These are phyloP conservation scores for Hemistola chrysoprasaria DNA, from an alignment of 2,888 invertebrate species.

Conservation along the genomic window DNA sequence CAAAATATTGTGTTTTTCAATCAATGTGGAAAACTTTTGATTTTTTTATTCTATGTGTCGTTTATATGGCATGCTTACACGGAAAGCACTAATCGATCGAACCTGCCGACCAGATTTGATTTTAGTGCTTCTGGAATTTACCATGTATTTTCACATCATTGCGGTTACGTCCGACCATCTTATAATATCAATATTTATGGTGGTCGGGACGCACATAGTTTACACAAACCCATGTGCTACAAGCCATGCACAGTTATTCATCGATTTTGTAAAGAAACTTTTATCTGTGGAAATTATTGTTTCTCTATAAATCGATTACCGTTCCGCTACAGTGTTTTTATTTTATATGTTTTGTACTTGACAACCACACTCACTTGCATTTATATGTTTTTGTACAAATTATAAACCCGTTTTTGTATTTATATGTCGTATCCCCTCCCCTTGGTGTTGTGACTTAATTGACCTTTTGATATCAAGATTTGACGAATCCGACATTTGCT, in stretches of 20 bases:
- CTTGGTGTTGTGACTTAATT: constrained; percentile 39
- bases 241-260: constrained; percentile 24
- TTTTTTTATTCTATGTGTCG: constrained; percentile 4
- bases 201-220: constrained; percentile 35
- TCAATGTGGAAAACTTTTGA: no score
- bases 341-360: constrained; percentile 40
- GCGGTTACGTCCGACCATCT: constrained; percentile 58
- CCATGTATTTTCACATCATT: constrained; percentile 20
- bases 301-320: constrained; percentile 26
- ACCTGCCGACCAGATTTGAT: constrained; percentile 53
- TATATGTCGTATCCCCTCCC: constrained; percentile 30
- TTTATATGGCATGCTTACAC: constrained; percentile 22
- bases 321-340: constrained; percentile 66
- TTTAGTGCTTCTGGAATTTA: constrained; percentile 10
- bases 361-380: constrained; percentile 82
- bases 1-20: constrained; percentile 29
- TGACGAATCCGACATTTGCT: constrained; percentile 76
- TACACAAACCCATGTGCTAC: constrained; percentile 14
- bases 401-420: constrained; percentile 29
- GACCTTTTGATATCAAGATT: constrained; percentile 27
- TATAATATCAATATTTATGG: constrained; percentile 60
- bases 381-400: constrained; percentile 50
- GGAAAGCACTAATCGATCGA: constrained; percentile 22
- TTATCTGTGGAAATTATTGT: constrained; percentile 17
- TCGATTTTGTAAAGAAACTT: constrained; percentile 24